phyloP scores from a whole-genome alignment of 2,797 vertebrate species.

The Knipowitschia caucasica region DNA sequence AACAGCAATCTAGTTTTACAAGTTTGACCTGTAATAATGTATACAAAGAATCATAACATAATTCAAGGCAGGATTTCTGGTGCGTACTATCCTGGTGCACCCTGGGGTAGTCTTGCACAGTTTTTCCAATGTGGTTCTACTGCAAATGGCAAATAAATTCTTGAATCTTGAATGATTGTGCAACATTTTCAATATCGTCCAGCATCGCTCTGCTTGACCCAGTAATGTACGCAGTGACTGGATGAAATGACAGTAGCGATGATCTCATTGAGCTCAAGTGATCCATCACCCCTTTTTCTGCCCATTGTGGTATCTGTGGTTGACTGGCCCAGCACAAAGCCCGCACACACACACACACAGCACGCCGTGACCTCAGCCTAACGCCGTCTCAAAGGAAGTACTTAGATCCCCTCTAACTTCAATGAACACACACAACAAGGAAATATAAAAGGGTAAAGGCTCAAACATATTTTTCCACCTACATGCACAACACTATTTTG shows the following conservation, averaged over 20 bases:
- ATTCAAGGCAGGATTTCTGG: no score
- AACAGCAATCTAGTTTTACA: no score
- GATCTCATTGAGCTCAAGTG: slow-evolving; percentile 45
- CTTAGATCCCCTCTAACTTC: slow-evolving; percentile 60
- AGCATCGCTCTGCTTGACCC: not conserved
- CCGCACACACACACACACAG: slow-evolving; percentile 44
- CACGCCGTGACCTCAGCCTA: slow-evolving; percentile 44
- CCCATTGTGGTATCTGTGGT: slow-evolving; percentile 47
- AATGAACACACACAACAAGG: slow-evolving; percentile 55
- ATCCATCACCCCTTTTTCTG: slow-evolving; percentile 36
- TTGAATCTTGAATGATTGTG: no score
- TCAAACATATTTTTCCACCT: slow-evolving; percentile 59
- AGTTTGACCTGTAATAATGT: no score
- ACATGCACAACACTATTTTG: slow-evolving; percentile 49
- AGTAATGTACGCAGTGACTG: slow-evolving; percentile 9
- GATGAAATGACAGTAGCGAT: slow-evolving; percentile 31
- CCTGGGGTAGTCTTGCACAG: no score
- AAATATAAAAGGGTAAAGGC: slow-evolving; percentile 50
- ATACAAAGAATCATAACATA: no score
- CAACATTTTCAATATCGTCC: not conserved
- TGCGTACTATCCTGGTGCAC: no score
- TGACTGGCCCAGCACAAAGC: slow-evolving; percentile 59
- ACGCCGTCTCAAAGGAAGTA: slow-evolving; percentile 54
- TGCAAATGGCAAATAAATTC: no score
- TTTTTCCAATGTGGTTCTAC: no score